These are phyloP conservation scores for Myotis planiceps DNA, from an alignment of 2,797 vertebrate genomes.

Conservation along the genomic window DNA sequence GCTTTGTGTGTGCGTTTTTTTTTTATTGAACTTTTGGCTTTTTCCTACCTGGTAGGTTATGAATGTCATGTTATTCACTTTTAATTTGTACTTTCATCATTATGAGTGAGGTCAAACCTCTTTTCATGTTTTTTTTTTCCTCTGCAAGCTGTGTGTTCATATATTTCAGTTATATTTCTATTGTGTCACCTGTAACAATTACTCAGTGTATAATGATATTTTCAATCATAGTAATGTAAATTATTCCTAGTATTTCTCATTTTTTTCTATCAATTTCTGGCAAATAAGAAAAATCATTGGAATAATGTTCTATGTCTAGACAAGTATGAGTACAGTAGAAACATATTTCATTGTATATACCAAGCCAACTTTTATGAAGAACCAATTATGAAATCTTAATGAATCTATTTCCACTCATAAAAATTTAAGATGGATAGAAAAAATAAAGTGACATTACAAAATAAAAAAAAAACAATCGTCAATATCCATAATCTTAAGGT, in stretches of 20 bases:
- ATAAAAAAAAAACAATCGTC: background rate
- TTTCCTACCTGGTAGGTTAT: background rate
- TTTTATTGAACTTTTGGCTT: background rate
- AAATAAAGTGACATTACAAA: background rate
- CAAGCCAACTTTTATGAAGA: background rate
- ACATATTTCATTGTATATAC: background rate
- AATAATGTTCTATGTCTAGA: background rate
- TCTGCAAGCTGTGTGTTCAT: background rate
- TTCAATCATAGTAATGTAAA: background rate
- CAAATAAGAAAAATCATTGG: background rate
- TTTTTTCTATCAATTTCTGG: background rate
- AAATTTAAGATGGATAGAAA: conserved; percentile 14
- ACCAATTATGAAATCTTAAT: conserved; percentile 18
- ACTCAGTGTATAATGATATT: conserved; percentile 15
- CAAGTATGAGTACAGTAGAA: background rate
- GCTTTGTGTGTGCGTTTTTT: background rate
- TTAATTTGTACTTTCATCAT: background rate
- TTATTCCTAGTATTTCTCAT: conserved; percentile 44
- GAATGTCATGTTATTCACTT: background rate
- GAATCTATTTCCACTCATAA: background rate
- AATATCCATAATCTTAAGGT: background rate
- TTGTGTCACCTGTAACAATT: conserved; percentile 1
- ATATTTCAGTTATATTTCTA: background rate
- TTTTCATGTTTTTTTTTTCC: background rate
- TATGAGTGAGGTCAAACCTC: background rate